These are phyloP conservation scores for Abrostola triplasia DNA, from an alignment of 2,888 invertebrate species.

Conservation along the genomic window DNA sequence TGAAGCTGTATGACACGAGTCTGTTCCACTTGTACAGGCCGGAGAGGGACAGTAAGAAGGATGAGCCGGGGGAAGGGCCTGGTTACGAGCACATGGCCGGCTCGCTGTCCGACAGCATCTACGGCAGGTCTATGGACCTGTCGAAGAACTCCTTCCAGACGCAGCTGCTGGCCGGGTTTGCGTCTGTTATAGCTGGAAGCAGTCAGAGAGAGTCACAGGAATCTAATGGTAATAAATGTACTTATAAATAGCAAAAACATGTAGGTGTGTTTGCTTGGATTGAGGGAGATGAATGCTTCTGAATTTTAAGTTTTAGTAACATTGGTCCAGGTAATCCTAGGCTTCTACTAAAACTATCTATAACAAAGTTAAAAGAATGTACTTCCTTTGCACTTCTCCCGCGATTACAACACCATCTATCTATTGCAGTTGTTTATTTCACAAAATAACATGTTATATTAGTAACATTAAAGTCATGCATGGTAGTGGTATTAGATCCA, in stretches of 20 bases:
- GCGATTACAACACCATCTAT: no score
- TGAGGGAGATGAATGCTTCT: not conserved
- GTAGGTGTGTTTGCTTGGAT: not conserved
- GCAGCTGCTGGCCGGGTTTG: slow-evolving; percentile 81
- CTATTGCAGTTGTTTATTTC: no score
- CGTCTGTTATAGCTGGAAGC: slow-evolving; percentile 81
- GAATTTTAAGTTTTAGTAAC: no score
- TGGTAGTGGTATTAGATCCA: no score
- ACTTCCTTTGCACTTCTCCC: no score
- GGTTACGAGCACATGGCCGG: slow-evolving; percentile 71
- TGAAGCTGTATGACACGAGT: slow-evolving; percentile 79
- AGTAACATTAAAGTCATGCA: no score
- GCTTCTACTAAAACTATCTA: no score
- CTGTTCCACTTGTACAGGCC: slow-evolving; percentile 80
- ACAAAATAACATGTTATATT: no score
- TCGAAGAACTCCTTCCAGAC: slow-evolving; percentile 82
- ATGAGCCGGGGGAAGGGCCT: slow-evolving; percentile 64
- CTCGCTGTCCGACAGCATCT: slow-evolving; percentile 75
- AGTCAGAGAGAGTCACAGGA: slow-evolving; percentile 80
- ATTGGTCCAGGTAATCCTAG: no score
- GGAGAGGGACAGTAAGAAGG: slow-evolving; percentile 73
- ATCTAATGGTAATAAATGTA: slow-evolving; percentile 65
- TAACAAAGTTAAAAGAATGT: no score
- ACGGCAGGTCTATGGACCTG: slow-evolving; percentile 81
- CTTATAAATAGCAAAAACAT: not conserved